Conservation (phyloP, 2,888 invertebrate species). For the Thalpophila matura region DNA sequence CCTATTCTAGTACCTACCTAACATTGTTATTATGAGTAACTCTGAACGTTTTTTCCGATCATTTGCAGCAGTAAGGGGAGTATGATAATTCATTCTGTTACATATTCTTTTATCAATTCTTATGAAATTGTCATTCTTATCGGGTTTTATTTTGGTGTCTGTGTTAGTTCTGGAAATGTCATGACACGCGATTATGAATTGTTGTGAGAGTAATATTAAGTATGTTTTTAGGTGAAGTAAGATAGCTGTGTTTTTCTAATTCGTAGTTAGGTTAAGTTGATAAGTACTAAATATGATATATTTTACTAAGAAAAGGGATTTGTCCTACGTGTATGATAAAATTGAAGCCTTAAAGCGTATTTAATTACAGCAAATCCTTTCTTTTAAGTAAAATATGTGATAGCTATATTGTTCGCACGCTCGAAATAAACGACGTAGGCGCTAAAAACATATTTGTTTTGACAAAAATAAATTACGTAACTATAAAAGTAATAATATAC, state of each 20-base stretch:
- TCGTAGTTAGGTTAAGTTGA: neutral
- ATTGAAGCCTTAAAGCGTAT: too few relatives aligned
- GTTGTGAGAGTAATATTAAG: neutral
- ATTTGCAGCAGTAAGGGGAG: slow-evolving; percentile 21
- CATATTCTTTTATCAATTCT: slow-evolving; percentile 31
- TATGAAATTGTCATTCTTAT: slow-evolving; percentile 33
- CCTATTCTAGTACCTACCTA: too few relatives aligned
- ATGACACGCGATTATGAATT: neutral
- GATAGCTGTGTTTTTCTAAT: slow-evolving; percentile 5
- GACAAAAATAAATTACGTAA: too few relatives aligned
- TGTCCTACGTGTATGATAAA: too few relatives aligned
- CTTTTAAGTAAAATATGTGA: too few relatives aligned
- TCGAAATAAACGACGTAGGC: too few relatives aligned
- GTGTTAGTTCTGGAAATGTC: slow-evolving; percentile 21
- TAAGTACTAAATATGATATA: too few relatives aligned
- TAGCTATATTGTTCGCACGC: too few relatives aligned
- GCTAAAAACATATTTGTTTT: too few relatives aligned
- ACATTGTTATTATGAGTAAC: slow-evolving; percentile 10
- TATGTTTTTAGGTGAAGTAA: slow-evolving; percentile 28
- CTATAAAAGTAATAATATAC: too few relatives aligned
- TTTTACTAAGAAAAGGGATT: too few relatives aligned
- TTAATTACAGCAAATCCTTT: too few relatives aligned
- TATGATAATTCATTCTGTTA: slow-evolving; percentile 31
- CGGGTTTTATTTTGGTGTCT: slow-evolving; percentile 26
- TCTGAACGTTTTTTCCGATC: slow-evolving; percentile 10